Conservation (phyloP, 2,797 vertebrate species). For the Simalia tracyae region DNA sequence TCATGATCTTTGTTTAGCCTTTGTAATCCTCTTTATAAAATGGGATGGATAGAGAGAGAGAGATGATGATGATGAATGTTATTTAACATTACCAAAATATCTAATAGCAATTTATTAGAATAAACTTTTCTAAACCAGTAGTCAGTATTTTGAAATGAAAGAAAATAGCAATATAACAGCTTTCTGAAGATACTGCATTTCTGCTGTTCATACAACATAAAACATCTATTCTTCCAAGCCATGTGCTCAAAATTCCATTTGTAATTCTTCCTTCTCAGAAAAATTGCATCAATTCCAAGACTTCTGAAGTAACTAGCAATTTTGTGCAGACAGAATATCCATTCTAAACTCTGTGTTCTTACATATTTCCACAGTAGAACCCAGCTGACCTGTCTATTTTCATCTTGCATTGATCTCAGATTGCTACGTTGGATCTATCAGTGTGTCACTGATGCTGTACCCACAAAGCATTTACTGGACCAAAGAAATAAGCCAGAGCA, state of each 20-base stretch:
- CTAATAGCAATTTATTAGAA: background rate
- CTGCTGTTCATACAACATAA: background rate
- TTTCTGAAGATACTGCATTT: background rate
- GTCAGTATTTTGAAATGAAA: background rate
- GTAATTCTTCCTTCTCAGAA: constrained; percentile 32
- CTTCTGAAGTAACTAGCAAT: constrained; percentile 14
- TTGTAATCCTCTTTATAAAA: background rate
- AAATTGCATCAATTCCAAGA: background rate
- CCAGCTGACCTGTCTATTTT: constrained; percentile 5
- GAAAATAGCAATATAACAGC: background rate
- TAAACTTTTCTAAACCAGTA: background rate
- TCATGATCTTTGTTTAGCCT: background rate
- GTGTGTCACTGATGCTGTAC: background rate
- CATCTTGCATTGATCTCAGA: background rate
- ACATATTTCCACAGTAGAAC: background rate
- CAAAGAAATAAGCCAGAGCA: constrained; percentile 12
- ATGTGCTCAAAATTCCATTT: background rate
- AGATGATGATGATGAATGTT: background rate
- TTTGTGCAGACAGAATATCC: background rate
- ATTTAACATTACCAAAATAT: background rate
- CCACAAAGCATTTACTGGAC: background rate
- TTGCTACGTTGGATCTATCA: constrained; percentile 37
- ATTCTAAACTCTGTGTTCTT: constrained; percentile 17
- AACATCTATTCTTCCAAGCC: constrained; percentile 5
- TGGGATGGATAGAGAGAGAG: background rate